These are phyloP conservation scores for Nothoprocta perdicaria DNA, from an alignment of 2,113 vertebrate species.

Conservation along the genomic window DNA sequence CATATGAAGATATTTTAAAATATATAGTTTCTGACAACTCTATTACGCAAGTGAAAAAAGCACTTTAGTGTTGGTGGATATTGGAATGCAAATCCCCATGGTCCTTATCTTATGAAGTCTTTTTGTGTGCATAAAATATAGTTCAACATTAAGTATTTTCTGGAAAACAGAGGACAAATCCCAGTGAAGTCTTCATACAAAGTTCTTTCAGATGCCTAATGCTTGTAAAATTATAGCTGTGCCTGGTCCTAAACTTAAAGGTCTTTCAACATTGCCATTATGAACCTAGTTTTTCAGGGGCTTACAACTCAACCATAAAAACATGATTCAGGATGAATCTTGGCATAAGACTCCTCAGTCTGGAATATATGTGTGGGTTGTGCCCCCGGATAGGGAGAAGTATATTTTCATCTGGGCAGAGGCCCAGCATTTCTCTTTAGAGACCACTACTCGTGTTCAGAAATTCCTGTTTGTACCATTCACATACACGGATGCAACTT, in stretches of 20 bases:
- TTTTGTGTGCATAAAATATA: conserved; percentile 75
- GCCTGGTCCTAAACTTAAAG: conserved; percentile 70
- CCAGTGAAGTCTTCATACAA: conserved; percentile 73
- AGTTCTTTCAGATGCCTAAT: conserved; percentile 77
- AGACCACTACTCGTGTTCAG: neutral
- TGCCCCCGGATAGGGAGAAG: neutral
- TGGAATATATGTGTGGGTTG: conserved; percentile 26
- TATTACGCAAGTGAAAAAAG: conserved; percentile 56
- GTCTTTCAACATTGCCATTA: conserved; percentile 66
- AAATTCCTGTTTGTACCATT: accelerated
- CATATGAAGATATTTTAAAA: conserved; percentile 56
- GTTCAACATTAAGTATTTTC: conserved; percentile 77
- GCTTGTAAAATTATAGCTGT: conserved; percentile 74
- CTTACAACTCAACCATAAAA: conserved; percentile 64
- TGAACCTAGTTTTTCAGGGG: conserved; percentile 67
- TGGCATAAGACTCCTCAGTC: conserved; percentile 20
- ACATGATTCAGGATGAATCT: conserved; percentile 54
- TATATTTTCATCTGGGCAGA: neutral
- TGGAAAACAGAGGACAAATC: conserved; percentile 75
- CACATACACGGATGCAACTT: neutral
- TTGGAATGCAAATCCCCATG: conserved; percentile 68
- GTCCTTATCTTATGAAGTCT: conserved; percentile 72
- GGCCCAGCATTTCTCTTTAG: neutral
- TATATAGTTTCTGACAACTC: conserved; percentile 62
- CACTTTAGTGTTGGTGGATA: conserved; percentile 69